phyloP scores from a whole-genome alignment of 2,888 invertebrate genomes.

The Uropetala carovei region DNA sequence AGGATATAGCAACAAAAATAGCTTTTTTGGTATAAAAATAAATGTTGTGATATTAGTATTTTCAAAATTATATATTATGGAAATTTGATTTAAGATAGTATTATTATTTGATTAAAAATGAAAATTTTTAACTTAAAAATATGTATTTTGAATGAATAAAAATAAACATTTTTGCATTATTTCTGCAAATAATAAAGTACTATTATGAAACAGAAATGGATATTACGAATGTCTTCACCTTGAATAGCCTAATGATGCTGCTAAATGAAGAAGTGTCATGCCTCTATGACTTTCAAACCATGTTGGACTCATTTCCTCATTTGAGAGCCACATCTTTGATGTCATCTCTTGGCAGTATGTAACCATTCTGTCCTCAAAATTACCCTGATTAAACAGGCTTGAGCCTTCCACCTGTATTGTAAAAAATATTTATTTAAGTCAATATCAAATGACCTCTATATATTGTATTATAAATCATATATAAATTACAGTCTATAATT shows the following conservation, averaged over 20 bases:
- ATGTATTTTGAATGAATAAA: background rate
- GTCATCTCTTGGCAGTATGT: constrained; percentile 88
- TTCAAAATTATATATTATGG: background rate
- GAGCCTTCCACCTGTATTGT: constrained; percentile 71
- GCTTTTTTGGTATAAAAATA: too few species aligned
- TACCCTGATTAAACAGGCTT: constrained; percentile 72
- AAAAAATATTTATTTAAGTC: background rate
- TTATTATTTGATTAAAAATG: background rate
- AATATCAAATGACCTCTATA: constrained; percentile 66
- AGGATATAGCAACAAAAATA: too few species aligned
- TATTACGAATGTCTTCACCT: constrained; percentile 69
- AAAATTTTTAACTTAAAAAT: background rate
- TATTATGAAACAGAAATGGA: too few species aligned
- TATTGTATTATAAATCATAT: constrained; percentile 74
- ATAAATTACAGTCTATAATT: too few species aligned
- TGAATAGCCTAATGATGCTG: constrained; percentile 93
- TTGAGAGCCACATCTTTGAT: constrained; percentile 79
- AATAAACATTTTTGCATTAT: background rate
- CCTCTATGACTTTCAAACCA: constrained; percentile 81
- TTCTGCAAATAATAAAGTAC: background rate
- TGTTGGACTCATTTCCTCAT: constrained; percentile 78
- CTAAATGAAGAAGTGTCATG: constrained; percentile 91
- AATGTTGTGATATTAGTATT: too few species aligned
- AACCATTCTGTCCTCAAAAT: constrained; percentile 92
- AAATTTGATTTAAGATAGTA: background rate